A percentile compares a stretch with the other conserved stretches of the same genome.
phyloP scores from a whole-genome alignment of 2,797 vertebrate genomes.

The Helarctos malayanus region DNA sequence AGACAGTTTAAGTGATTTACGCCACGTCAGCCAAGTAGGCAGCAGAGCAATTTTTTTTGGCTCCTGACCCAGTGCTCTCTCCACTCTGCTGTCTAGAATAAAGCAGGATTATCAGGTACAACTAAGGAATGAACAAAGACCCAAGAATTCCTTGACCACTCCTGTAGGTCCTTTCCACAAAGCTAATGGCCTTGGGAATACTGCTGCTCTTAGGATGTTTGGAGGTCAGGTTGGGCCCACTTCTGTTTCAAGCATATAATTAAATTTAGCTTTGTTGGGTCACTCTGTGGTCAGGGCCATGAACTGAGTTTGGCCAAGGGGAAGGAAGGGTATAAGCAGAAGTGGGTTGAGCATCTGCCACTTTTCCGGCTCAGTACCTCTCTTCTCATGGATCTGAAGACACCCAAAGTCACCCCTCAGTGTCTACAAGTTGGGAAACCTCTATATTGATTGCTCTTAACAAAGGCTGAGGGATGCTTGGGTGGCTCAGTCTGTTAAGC shows the following conservation, averaged over 20 bases:
- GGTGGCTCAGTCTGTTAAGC: neutral
- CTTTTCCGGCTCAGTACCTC: neutral
- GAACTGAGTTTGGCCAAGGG: neutral
- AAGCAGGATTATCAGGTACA: neutral
- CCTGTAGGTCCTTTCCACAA: neutral
- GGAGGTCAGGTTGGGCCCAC: neutral
- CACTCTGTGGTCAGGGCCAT: constrained; percentile 24
- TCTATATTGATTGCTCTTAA: neutral
- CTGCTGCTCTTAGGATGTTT: neutral
- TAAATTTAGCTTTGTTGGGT: constrained; percentile 59
- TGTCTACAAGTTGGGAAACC: neutral
- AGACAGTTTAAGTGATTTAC: neutral
- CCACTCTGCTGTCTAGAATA: neutral
- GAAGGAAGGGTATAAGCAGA: constrained; percentile 31
- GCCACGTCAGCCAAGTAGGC: neutral
- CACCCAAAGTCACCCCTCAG: neutral
- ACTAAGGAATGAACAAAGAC: neutral
- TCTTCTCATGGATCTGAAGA: neutral
- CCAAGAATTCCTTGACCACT: neutral
- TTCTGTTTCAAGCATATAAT: neutral
- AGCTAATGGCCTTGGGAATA: neutral
- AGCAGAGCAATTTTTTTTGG: neutral
- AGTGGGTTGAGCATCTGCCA: neutral
- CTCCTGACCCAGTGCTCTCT: neutral
- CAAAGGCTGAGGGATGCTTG: neutral